Conservation (phyloP, 2,113 vertebrate genomes). For the Seriola rivoliana region DNA sequence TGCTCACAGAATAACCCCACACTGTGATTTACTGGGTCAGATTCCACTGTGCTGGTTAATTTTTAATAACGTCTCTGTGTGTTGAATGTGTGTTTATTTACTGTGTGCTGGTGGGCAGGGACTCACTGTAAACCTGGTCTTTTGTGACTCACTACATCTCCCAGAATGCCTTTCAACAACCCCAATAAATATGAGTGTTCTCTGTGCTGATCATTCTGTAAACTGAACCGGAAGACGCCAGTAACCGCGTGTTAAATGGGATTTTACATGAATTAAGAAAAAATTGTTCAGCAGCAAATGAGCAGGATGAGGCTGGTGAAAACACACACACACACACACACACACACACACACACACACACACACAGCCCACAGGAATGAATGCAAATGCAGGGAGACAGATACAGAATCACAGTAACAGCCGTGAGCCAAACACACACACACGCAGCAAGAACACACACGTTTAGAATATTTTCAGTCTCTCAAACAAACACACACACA, state of each 20-base stretch:
- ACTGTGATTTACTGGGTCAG: constrained; percentile 37
- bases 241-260: background rate
- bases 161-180: constrained; percentile 29
- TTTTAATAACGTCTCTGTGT: background rate
- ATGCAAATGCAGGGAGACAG: constrained; percentile 5
- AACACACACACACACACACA: constrained; percentile 1
- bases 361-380: background rate
- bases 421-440: constrained; percentile 4
- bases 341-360: constrained; percentile 28
- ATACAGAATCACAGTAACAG: constrained; percentile 2
- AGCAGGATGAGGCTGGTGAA: constrained; percentile 32
- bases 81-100: background rate
- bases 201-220: no score
- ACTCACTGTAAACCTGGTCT: no score
- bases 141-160: constrained; percentile 4
- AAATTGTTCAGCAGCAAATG: no score
- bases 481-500: background rate
- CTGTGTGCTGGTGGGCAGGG: no score
- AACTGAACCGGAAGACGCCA: background rate
- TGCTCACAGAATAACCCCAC: background rate
- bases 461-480: background rate
- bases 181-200: no score
- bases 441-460: background rate
- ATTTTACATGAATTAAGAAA: background rate
- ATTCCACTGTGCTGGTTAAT: constrained; percentile 30